These are phyloP conservation scores for Monopterus albus DNA, from an alignment of 2,113 vertebrate species.

Conservation along the genomic window DNA sequence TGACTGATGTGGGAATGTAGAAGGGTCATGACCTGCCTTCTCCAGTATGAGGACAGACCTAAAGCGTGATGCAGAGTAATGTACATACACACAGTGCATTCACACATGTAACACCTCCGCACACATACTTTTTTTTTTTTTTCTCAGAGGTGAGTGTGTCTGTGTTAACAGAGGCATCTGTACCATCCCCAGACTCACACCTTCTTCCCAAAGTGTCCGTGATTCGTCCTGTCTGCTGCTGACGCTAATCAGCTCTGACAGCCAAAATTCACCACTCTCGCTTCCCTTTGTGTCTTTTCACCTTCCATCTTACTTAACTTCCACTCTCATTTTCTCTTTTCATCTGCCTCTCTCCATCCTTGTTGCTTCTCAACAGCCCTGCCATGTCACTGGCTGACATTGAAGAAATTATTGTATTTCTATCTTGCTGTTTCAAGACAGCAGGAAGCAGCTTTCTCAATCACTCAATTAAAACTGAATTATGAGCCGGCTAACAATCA, in stretches of 20 bases:
- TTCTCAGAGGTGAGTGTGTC: background rate
- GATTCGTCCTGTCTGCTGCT: conserved; percentile 48
- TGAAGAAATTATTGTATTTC: conserved; percentile 53
- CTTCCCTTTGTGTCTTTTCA: conserved; percentile 40
- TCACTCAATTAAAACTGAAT: conserved; percentile 58
- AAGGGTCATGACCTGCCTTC: conserved; percentile 41
- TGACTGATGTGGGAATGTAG: conserved; percentile 67
- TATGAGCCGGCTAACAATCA: conserved; percentile 32
- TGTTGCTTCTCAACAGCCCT: conserved; percentile 42
- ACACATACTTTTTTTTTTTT: background rate
- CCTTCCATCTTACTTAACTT: conserved; percentile 63
- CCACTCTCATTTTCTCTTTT: conserved; percentile 48
- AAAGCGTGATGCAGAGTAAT: conserved; percentile 40
- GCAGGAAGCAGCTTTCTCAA: conserved; percentile 27
- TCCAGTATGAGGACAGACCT: conserved; percentile 55
- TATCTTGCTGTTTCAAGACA: conserved; percentile 30
- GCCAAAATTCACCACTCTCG: conserved; percentile 47
- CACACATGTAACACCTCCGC: conserved; percentile 1
- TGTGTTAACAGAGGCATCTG: conserved; percentile 35
- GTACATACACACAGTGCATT: conserved; percentile 25
- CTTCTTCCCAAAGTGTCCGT: conserved; percentile 53
- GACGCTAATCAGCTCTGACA: conserved; percentile 70
- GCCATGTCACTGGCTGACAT: conserved; percentile 40
- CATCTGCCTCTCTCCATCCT: conserved; percentile 45
- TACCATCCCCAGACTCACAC: conserved; percentile 28